Percentiles rank a stretch among this genome's conserved stretches.
Evolutionary conservation across 2,113 vertebrate species (phyloP).

Genomic region (Ctenodactylus gundi): DNA sequence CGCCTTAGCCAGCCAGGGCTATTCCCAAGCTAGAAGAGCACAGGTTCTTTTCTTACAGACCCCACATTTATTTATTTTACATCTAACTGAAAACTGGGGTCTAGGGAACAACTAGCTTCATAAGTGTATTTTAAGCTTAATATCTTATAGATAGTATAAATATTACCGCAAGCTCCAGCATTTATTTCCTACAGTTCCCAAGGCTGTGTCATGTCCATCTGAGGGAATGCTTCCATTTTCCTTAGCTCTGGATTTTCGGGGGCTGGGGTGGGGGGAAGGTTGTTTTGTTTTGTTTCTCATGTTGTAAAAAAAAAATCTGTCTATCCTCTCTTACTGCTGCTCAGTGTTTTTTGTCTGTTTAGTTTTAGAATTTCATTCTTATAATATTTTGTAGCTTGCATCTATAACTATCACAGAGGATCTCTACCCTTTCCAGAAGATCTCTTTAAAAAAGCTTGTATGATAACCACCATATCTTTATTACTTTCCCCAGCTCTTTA

Average conservation of each 20-base stretch:
- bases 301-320: neutral
- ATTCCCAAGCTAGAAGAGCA: neutral
- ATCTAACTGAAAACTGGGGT: neutral
- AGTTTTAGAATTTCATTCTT: neutral
- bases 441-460: neutral
- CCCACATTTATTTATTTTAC: neutral
- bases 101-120: neutral
- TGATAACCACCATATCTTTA: neutral
- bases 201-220: fast-evolving
- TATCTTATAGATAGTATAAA: too few relatives aligned
- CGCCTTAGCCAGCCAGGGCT: neutral
- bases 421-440: neutral
- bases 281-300: neutral
- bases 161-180: neutral
- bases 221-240: neutral
- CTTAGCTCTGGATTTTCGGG: neutral
- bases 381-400: neutral
- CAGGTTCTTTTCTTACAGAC: neutral
- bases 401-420: neutral
- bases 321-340: neutral
- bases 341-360: neutral
- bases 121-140: neutral
- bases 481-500: neutral
- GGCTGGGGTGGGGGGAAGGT: too few relatives aligned
- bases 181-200: neutral